These are phyloP conservation scores for Lasius fuliginosus DNA, from an alignment of 2,888 invertebrate species.

Conservation along the genomic window DNA sequence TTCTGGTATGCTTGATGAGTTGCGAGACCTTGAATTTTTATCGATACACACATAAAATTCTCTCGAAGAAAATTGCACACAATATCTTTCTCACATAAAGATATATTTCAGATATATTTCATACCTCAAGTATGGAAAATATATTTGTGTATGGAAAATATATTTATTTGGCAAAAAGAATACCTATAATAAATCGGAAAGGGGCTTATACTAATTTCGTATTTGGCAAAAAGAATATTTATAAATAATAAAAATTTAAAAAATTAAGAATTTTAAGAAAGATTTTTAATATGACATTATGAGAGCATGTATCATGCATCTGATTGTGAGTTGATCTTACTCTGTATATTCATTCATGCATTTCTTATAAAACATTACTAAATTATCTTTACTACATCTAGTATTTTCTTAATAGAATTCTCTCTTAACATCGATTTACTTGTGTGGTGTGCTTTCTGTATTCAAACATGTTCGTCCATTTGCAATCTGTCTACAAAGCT, in stretches of 20 bases:
- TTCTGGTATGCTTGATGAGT: neutral
- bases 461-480: slow-evolving; percentile 20
- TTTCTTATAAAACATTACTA: neutral
- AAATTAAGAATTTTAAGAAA: neutral
- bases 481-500: slow-evolving; percentile 20
- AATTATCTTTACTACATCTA: neutral
- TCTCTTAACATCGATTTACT: neutral
- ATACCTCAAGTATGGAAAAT: neutral
- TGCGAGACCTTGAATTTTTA: neutral
- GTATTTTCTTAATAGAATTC: neutral
- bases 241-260: neutral
- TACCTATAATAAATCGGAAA: neutral
- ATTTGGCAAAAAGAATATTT: neutral
- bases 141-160: neutral
- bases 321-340: neutral
- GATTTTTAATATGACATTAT: neutral
- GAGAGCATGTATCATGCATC: no score
- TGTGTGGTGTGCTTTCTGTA: slow-evolving; percentile 1
- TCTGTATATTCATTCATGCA: neutral
- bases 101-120: neutral
- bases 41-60: neutral
- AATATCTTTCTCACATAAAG: neutral
- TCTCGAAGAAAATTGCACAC: neutral
- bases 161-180: neutral
- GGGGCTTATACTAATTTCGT: no score